Base-by-base conservation (phyloP, 1,140 invertebrate genomes). In the Whitmania pigra region DNA sequence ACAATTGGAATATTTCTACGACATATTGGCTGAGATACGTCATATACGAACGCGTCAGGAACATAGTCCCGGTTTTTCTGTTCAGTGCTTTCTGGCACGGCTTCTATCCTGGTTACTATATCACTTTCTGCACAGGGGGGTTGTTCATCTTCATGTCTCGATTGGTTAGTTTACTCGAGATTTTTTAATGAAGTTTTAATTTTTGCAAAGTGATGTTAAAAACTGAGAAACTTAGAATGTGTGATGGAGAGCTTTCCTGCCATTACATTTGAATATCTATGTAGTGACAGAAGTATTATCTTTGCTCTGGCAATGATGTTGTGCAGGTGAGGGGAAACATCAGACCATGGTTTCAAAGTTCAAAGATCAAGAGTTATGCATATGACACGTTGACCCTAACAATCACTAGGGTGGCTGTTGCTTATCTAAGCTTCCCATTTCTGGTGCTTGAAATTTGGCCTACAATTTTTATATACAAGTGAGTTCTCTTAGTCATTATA, bases 31-130 rank as follows among this genome's bases (percentile, higher is more conserved):
- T 97, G 49, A 86, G 93, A 70, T 85, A 87, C 75, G 85, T 93
- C 13, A 89, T 91, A 73, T 97, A 94, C 82, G 90, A 93, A 77
- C 86, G 94, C 75, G 86, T 87, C 40, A 74, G 78, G 63, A 76
- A 78, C 25, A 84, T 82, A 18, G 67, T 83, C 11, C 85, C 88
- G 63, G 95, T 93, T 1, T 97, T 94, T 82, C 82, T 87, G 0
- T 83, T 96, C 67, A 95, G 92, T 29, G 93, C 93, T 22, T 79
- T 97, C 29, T 98, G 95, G 95, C 95, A 98, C 83, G 95, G 84
- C 72, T 96, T 95, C 81, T 93, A 95, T 84, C 93, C 93, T 9
- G 94, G 95, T 17, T 99, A 99, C 84, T 99, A 97, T 81, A 79
- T 97, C 53, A 94, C 93, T 0, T 99, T 99, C 82, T 85, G 90